Conservation (phyloP, 2,797 vertebrate genomes). For the Jordanella pulchra region DNA sequence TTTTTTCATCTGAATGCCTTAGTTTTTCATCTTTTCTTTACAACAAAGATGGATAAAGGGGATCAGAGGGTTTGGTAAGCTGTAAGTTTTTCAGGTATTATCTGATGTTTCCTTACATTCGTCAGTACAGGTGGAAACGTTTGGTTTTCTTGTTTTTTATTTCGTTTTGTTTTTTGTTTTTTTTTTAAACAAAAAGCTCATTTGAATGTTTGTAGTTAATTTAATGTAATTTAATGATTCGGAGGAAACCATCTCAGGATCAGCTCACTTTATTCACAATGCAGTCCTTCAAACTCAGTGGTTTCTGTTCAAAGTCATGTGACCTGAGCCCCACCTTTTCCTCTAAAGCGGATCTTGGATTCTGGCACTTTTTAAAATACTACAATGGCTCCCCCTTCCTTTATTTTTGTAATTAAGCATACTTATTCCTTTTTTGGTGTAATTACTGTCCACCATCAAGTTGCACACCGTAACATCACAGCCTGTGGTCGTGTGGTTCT, state of each 20-base stretch:
- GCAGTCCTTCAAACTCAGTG: slow-evolving; percentile 24
- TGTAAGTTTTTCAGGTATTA: slow-evolving; percentile 16
- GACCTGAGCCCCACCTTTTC: slow-evolving; percentile 35
- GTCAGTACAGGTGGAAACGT: slow-evolving; percentile 21
- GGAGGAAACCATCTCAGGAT: slow-evolving; percentile 60
- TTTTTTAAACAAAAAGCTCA: slow-evolving; percentile 15
- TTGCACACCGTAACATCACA: slow-evolving; percentile 55
- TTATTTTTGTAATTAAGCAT: slow-evolving; percentile 41
- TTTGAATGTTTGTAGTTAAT: slow-evolving; percentile 33
- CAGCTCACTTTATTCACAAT: slow-evolving; percentile 17
- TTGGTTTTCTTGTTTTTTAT: background rate
- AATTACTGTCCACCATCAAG: slow-evolving; percentile 68
- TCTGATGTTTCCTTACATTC: slow-evolving; percentile 41
- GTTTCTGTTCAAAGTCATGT: slow-evolving; percentile 39
- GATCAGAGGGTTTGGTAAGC: slow-evolving; percentile 12
- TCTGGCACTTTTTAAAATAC: slow-evolving; percentile 38
- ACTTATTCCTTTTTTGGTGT: slow-evolving; percentile 62
- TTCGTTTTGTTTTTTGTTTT: too few relatives aligned
- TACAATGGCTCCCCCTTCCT: slow-evolving; percentile 46
- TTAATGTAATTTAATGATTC: slow-evolving; percentile 40
- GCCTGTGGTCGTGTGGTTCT: slow-evolving; percentile 45
- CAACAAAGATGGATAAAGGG: slow-evolving; percentile 41
- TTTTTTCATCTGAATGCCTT: slow-evolving; percentile 80
- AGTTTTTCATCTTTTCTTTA: slow-evolving; percentile 72
- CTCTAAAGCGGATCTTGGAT: slow-evolving; percentile 24